Evolutionary conservation across 2,113 vertebrate species (phyloP).

Genomic region (Copsychus sechellarum): DNA sequence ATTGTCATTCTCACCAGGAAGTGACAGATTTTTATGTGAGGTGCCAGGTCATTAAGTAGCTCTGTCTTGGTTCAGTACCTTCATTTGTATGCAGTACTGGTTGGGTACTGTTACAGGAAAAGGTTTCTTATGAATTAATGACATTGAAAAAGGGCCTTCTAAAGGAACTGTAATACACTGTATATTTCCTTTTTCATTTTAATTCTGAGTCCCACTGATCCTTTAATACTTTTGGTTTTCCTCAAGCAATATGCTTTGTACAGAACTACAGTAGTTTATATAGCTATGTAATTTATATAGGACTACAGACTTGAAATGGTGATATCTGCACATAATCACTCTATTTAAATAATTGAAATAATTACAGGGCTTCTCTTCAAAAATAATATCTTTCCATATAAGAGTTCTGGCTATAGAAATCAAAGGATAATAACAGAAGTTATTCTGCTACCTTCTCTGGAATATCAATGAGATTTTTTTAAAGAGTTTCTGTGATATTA

Average conservation of each 20-base stretch:
- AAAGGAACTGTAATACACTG: not conserved
- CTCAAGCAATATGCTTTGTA: not conserved
- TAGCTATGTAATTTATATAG: not conserved
- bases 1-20: constrained; percentile 39
- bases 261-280: not conserved
- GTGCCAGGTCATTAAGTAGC: constrained; percentile 23
- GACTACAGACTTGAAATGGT: not conserved
- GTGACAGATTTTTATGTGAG: constrained; percentile 17
- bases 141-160: not conserved
- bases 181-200: not conserved
- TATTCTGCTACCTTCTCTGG: not conserved
- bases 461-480: not conserved
- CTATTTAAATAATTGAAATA: constrained; percentile 22
- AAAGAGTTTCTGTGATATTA: not conserved
- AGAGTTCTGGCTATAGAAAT: not conserved
- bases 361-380: not conserved
- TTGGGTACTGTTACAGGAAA: not conserved
- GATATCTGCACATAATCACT: not conserved
- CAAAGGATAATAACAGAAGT: not conserved
- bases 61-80: constrained; percentile 29
- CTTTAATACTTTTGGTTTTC: not conserved
- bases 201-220: not conserved
- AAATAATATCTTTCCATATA: not conserved
- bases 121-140: not conserved
- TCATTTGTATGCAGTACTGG: not conserved